A percentile compares a stretch with the other conserved stretches of the same genome.
phyloP scores from a whole-genome alignment of 2,797 vertebrate genomes.

The Coregonus sp. region DNA sequence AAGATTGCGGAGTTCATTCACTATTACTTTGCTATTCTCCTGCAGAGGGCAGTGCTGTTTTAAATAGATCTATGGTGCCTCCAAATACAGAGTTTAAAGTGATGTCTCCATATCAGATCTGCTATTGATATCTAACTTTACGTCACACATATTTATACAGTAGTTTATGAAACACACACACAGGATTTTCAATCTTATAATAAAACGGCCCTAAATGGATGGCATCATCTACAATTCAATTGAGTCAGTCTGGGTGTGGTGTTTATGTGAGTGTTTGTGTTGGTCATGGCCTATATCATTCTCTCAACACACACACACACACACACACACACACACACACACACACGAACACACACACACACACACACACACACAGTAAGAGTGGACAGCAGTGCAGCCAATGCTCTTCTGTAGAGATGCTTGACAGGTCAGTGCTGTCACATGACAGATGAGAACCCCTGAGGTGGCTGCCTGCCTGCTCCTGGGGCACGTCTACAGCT shows the following conservation, averaged over 20 bases:
- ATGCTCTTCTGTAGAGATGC: no score
- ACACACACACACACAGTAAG: not conserved
- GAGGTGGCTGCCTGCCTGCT: no score
- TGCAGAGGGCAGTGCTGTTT: conserved; percentile 9
- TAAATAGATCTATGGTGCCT: not conserved
- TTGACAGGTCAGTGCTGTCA: no score
- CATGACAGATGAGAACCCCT: no score
- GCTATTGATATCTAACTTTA: not conserved
- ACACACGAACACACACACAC: not conserved
- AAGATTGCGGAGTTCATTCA: not conserved
- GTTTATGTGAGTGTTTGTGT: no score
- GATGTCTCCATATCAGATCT: not conserved
- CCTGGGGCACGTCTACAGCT: no score
- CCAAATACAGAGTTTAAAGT: not conserved
- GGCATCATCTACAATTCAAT: not conserved
- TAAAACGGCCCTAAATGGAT: not conserved
- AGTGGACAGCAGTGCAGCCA: not conserved
- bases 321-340: not conserved
- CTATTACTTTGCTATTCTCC: not conserved
- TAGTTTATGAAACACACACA: not conserved
- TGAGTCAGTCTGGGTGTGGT: not conserved
- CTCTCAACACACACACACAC: not conserved
- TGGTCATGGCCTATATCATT: not conserved
- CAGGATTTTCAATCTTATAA: not conserved
- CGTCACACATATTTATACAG: not conserved